phyloP scores from a whole-genome alignment of 2,113 vertebrate species.

The Podilymbus podiceps region DNA sequence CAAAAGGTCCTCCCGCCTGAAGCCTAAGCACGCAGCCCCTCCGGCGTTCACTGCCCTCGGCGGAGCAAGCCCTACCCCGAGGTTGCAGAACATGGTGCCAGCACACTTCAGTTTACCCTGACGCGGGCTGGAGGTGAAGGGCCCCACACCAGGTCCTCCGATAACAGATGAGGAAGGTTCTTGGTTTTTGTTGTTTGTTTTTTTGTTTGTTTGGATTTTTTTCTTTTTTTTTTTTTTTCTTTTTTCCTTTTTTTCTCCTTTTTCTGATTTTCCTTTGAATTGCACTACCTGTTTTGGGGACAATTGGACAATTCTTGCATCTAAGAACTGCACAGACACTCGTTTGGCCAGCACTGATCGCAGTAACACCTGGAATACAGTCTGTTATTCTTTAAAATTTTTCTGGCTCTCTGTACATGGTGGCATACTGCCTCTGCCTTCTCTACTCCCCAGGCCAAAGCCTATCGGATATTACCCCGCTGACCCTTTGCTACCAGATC shows the following conservation, averaged over 20 bases:
- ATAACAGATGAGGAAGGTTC: neutral
- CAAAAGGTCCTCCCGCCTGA: neutral
- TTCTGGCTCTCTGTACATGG: rapidly evolving
- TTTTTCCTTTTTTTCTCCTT: neutral
- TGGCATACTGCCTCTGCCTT: neutral
- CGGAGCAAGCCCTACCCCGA: neutral
- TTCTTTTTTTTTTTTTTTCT: too few relatives aligned
- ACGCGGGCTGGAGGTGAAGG: neutral
- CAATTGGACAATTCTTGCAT: neutral
- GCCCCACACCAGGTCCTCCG: neutral
- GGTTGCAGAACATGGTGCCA: neutral
- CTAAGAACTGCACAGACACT: neutral
- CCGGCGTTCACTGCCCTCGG: rapidly evolving
- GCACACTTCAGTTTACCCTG: neutral
- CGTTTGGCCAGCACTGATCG: neutral
- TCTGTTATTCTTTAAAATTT: neutral
- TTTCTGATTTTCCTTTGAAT: neutral
- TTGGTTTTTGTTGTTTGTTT: too few relatives aligned
- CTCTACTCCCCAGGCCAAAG: neutral
- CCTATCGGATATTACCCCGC: neutral
- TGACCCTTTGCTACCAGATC: neutral
- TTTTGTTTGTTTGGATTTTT: too few relatives aligned
- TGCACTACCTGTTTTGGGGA: neutral
- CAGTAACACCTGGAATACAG: neutral
- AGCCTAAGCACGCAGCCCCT: neutral